These are phyloP conservation scores for Cephus pulcher DNA, from an alignment of 2,888 invertebrate species.

Conservation along the genomic window DNA sequence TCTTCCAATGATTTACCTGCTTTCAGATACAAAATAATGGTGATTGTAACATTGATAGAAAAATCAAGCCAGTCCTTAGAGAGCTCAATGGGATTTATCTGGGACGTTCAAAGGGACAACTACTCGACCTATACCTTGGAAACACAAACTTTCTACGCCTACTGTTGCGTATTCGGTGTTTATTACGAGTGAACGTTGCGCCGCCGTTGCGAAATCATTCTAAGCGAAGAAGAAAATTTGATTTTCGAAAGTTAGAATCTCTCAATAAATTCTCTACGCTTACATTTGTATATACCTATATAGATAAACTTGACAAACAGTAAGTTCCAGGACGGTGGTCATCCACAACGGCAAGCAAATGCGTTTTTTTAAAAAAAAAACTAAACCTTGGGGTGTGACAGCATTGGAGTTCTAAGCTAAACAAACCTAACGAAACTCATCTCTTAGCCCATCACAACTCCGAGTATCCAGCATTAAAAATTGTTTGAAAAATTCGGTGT, in stretches of 20 bases:
- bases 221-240: neutral
- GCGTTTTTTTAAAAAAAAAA: too few species aligned
- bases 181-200: constrained; percentile 73
- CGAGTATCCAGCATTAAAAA: too few species aligned
- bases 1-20: constrained; percentile 16
- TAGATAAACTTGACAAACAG: too few species aligned
- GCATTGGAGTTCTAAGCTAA: too few species aligned
- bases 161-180: constrained; percentile 75
- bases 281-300: neutral
- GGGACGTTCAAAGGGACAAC: constrained; percentile 76
- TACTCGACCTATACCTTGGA: constrained; percentile 73
- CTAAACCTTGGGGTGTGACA: too few species aligned
- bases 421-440: too few species aligned
- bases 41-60: constrained; percentile 75
- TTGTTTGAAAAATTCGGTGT: too few species aligned
- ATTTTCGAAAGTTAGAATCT: constrained; percentile 3
- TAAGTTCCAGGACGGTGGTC: too few species aligned
- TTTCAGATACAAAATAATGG: constrained; percentile 76
- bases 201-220: neutral
- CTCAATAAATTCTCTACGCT: neutral
- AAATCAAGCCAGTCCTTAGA: constrained; percentile 75
- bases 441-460: too few species aligned
- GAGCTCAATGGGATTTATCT: constrained; percentile 74
- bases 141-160: constrained; percentile 74
- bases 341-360: too few species aligned